phyloP scores from a whole-genome alignment of 2,888 invertebrate genomes.

The Leucophora obtusa region DNA sequence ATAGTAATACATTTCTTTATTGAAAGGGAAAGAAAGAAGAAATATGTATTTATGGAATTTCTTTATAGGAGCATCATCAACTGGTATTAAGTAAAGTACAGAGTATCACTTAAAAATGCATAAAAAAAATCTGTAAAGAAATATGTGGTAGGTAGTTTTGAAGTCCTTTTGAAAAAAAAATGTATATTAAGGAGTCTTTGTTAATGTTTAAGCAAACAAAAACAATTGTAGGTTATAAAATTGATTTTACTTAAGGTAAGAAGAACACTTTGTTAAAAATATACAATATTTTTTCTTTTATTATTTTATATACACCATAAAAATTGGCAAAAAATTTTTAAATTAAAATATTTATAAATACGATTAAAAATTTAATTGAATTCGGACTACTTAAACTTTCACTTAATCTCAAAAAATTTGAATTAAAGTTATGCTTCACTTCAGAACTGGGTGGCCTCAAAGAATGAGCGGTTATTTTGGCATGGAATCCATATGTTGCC shows the following conservation, averaged over 20 bases:
- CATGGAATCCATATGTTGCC: too few species aligned
- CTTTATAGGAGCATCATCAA: conserved; percentile 27
- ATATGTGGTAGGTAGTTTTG: background rate
- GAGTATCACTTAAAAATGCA: conserved; percentile 45
- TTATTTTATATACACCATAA: too few species aligned
- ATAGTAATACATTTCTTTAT: conserved; percentile 34
- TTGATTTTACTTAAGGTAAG: background rate
- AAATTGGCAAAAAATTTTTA: too few species aligned
- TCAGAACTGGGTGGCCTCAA: too few species aligned
- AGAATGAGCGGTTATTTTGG: too few species aligned
- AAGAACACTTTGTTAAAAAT: background rate
- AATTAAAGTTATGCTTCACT: too few species aligned
- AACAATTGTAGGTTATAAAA: background rate
- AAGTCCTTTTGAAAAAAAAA: background rate
- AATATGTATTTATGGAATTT: conserved; percentile 29
- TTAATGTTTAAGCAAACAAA: background rate
- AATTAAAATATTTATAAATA: too few species aligned
- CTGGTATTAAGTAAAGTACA: conserved; percentile 30
- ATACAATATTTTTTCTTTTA: too few species aligned
- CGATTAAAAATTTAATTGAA: too few species aligned
- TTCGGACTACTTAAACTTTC: too few species aligned
- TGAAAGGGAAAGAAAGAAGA: conserved; percentile 35
- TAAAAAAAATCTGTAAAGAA: conserved; percentile 5
- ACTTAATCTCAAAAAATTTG: too few species aligned
- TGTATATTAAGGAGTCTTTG: background rate